A percentile compares a stretch with the other conserved stretches of the same genome.
Conservation (phyloP, 2,888 invertebrate genomes). For the Zhuqinia jingwanae region DNA sequence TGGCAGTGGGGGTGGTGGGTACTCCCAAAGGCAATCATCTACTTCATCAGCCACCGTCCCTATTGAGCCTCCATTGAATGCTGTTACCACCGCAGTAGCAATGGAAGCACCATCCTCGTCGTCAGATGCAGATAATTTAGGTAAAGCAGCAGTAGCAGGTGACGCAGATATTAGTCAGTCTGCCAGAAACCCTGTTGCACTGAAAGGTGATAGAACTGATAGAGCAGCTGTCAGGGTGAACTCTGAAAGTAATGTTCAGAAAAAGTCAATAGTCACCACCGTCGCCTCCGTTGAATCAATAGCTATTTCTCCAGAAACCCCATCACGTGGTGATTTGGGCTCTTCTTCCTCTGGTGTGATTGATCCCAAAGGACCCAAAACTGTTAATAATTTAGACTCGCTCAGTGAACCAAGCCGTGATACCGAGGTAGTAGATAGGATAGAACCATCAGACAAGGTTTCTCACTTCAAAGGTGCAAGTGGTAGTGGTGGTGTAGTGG, state of each 20-base stretch:
- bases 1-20: conserved; percentile 52
- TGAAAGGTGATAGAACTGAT: conserved; percentile 35
- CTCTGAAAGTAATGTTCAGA: conserved; percentile 48
- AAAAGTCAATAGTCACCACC: conserved; percentile 54
- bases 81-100: no score
- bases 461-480: conserved; percentile 43
- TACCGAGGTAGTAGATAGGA: conserved; percentile 57
- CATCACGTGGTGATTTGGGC: neutral
- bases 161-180: conserved; percentile 64
- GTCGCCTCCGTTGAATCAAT: no score
- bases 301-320: neutral
- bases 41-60: conserved; percentile 28
- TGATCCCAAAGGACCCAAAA: conserved; percentile 15
- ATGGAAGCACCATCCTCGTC: neutral
- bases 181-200: conserved; percentile 13
- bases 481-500: conserved; percentile 38
- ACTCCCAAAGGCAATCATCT: conserved; percentile 55
- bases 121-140: neutral
- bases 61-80: conserved; percentile 18
- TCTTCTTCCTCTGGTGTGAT: neutral
- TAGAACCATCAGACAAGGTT: conserved; percentile 28
- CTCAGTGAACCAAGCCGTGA: conserved; percentile 72
- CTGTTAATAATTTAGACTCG: conserved; percentile 55
- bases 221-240: conserved; percentile 11
- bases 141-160: neutral